These are phyloP conservation scores for Mimumesa dahlbomi DNA, from an alignment of 2,888 invertebrate genomes.

Conservation along the genomic window DNA sequence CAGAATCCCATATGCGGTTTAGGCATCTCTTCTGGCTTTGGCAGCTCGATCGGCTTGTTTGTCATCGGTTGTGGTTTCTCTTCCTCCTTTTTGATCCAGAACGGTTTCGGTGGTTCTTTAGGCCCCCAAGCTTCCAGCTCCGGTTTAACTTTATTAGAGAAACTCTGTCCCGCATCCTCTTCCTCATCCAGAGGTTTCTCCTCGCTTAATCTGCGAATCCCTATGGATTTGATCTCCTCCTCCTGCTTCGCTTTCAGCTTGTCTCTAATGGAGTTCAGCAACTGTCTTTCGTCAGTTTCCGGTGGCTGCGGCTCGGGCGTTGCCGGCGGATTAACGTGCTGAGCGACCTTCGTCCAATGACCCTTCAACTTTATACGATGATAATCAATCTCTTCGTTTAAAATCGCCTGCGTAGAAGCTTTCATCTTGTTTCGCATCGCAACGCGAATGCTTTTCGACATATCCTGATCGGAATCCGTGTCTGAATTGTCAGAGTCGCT, in stretches of 20 bases:
- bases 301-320: constrained; percentile 65
- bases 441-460: constrained; percentile 84
- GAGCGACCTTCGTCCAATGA: constrained; percentile 78
- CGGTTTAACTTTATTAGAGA: constrained; percentile 53
- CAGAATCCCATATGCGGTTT: constrained; percentile 79
- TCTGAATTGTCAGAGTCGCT: constrained; percentile 80
- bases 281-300: constrained; percentile 80
- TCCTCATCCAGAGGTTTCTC: constrained; percentile 48
- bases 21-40: constrained; percentile 77
- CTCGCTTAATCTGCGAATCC: constrained; percentile 50
- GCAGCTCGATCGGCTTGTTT: constrained; percentile 63
- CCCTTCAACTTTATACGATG: constrained; percentile 79
- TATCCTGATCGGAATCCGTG: constrained; percentile 80
- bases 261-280: constrained; percentile 82
- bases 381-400: constrained; percentile 80
- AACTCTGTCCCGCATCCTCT: constrained; percentile 57
- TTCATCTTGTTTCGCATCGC: constrained; percentile 84
- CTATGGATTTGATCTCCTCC: constrained; percentile 78
- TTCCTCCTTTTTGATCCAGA: constrained; percentile 74
- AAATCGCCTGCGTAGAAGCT: constrained; percentile 80
- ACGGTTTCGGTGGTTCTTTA: constrained; percentile 60
- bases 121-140: constrained; percentile 62
- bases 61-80: constrained; percentile 64
- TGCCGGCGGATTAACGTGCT: constrained; percentile 66
- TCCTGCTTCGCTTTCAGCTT: constrained; percentile 82